Percentiles rank a stretch among this genome's conserved stretches.
Conservation (phyloP, 1,140 invertebrate species). For the Drosophila ercepeae region DNA sequence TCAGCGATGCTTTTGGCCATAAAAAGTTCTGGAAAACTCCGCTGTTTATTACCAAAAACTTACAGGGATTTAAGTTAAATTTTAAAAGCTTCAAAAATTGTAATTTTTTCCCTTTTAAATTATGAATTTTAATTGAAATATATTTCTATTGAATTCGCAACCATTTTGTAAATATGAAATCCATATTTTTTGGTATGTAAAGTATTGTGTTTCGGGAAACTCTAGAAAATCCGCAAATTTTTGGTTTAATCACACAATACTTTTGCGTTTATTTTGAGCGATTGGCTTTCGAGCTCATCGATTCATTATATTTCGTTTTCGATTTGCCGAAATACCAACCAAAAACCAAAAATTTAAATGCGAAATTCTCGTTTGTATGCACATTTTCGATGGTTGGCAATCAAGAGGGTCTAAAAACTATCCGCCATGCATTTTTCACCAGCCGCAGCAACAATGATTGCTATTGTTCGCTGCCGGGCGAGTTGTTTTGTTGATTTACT, state of each 20-base stretch:
- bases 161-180: background rate
- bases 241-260: conserved; percentile 8
- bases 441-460: conserved; percentile 70
- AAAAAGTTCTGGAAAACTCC: conserved; percentile 42
- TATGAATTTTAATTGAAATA: background rate
- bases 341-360: conserved; percentile 33
- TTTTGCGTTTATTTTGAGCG: conserved; percentile 18
- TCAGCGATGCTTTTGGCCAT: conserved; percentile 24
- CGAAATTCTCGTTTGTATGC: conserved; percentile 17
- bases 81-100: no score
- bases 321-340: conserved; percentile 7
- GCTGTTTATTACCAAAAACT: no score
- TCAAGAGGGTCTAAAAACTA: conserved; percentile 58
- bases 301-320: conserved; percentile 48
- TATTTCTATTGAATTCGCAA: no score
- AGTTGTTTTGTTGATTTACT: conserved; percentile 75
- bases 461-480: conserved; percentile 59
- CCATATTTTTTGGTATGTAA: background rate
- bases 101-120: no score
- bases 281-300: conserved; percentile 39
- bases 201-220: background rate
- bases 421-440: conserved; percentile 72
- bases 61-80: no score
- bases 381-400: conserved; percentile 52
- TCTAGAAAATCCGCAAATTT: background rate